A percentile compares a stretch with the other conserved stretches of the same genome.
Evolutionary conservation across 37 sponge, comb jelly and placozoan genomes (phyloP).

Genomic region (Bolinopsis microptera): DNA sequence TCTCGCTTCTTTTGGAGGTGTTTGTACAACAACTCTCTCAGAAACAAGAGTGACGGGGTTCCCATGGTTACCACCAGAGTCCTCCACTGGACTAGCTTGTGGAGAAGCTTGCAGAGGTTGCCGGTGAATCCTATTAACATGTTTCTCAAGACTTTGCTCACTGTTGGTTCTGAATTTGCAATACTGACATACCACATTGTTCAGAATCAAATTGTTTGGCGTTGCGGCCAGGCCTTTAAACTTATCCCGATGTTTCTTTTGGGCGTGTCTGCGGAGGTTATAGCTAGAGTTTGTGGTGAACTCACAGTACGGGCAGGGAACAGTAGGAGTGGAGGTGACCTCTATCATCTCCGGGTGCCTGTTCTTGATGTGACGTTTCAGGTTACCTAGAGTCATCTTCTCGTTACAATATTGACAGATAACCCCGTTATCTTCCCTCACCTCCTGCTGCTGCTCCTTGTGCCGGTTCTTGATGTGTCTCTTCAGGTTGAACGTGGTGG

Average conservation of each 20-base stretch:
- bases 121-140: not conserved
- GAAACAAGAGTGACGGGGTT: not conserved
- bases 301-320: not conserved
- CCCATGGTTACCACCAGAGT: not conserved
- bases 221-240: not conserved
- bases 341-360: slow-evolving; percentile 45
- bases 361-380: not conserved
- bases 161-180: not conserved
- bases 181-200: not conserved
- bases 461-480: not conserved
- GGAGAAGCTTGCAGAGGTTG: not conserved
- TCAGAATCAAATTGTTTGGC: not conserved
- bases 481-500: not conserved
- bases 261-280: not conserved
- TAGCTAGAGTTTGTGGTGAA: not conserved
- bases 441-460: not conserved
- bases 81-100: not conserved
- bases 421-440: not conserved
- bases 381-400: not conserved
- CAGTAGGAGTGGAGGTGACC: not conserved
- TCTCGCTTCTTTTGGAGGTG: not conserved
- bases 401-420: slow-evolving; percentile 21
- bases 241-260: not conserved
- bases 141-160: not conserved
- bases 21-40: not conserved